Conservation (phyloP, 2,888 invertebrate species). For the Poecilus cupreus region DNA sequence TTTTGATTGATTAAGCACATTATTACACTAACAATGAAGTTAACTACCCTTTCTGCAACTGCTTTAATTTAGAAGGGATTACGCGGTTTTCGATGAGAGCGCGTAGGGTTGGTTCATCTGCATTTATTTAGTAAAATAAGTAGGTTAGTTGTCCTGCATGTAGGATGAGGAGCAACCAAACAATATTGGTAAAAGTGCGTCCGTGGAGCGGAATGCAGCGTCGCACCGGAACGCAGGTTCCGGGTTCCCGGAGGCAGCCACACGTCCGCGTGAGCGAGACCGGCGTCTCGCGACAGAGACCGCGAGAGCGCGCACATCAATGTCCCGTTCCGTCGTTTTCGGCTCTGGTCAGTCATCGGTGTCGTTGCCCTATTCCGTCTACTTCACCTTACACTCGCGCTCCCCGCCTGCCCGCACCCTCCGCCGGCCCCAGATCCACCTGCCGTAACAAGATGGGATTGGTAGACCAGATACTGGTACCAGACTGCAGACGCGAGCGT, state of each 20-base stretch:
- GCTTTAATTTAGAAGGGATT: too few species aligned
- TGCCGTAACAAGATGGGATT: slow-evolving; percentile 69
- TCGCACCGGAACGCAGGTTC: slow-evolving; percentile 25
- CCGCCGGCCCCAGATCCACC: slow-evolving; percentile 67
- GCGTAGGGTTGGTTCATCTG: too few species aligned
- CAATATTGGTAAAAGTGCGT: too few species aligned
- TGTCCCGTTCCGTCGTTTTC: slow-evolving; percentile 44
- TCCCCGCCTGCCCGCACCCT: slow-evolving; percentile 56
- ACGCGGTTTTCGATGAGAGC: too few species aligned
- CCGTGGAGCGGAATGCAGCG: not conserved
- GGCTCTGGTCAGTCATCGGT: slow-evolving; percentile 61
- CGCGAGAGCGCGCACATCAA: slow-evolving; percentile 20
- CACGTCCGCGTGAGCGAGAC: not conserved
- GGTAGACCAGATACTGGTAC: slow-evolving; percentile 67
- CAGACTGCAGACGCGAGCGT: slow-evolving; percentile 43
- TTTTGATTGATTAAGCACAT: too few species aligned
- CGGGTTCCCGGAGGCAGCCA: slow-evolving; percentile 32
- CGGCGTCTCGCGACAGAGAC: not conserved
- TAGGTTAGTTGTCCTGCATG: too few species aligned
- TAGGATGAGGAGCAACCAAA: too few species aligned
- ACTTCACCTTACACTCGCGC: slow-evolving; percentile 61
- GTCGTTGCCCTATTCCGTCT: slow-evolving; percentile 70
- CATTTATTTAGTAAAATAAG: too few species aligned
- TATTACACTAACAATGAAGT: too few species aligned
- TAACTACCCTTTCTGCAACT: too few species aligned